Evolutionary conservation across 2,113 vertebrate genomes (phyloP), one percentile per base, ranked within the genome.

Genomic region (Coracopsis vasa): DNA sequence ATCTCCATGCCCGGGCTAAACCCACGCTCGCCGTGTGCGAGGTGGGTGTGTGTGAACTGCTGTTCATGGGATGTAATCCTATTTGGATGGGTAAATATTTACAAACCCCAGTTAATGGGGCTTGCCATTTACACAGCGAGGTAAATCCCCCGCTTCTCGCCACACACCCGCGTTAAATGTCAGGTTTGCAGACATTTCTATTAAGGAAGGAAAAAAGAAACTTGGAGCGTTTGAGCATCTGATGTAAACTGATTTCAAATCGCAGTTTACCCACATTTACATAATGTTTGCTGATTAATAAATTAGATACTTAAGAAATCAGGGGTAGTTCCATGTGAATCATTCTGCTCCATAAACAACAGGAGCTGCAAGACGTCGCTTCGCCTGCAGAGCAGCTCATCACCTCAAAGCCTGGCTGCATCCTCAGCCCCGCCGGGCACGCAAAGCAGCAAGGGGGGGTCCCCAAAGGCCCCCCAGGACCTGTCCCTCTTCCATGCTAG

Each of bases 211-310:
- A 9, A 67, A 79, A 88, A 80, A 92, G 80, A 77, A 95, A 88
- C 66, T 13, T 11, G 13, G 54, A 94, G 73, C 74, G 3, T 92
- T 95, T 92, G 91, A 95, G 95, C 82, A 88, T 93, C 92, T 93
- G 87, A 97, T 95, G 87, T 75, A 96, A 97, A 97, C 95, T 90
- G 95, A 94, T 97, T 94, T 88, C 58, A 96, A 94, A 92, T 93
- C 81, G 35, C 77, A 92, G 96, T 97, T 97, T 97, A 97, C 92
- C 90, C 95, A 97, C 77, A 97, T 97, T 97, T 96, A 80, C 94
- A 97, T 97, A 97, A 97, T 96, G 96, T 96, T 97, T 96, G 95
- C 95, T 97, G 97, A 97, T 97, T 97, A 97, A 97, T 97, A 96
- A 97, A 97, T 97, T 96, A 96, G 95, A 94, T 94, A 94, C 84